A percentile compares a stretch with the other conserved stretches of the same genome.
phyloP scores from a whole-genome alignment of 2,113 vertebrate genomes.

The Hassar affinis region DNA sequence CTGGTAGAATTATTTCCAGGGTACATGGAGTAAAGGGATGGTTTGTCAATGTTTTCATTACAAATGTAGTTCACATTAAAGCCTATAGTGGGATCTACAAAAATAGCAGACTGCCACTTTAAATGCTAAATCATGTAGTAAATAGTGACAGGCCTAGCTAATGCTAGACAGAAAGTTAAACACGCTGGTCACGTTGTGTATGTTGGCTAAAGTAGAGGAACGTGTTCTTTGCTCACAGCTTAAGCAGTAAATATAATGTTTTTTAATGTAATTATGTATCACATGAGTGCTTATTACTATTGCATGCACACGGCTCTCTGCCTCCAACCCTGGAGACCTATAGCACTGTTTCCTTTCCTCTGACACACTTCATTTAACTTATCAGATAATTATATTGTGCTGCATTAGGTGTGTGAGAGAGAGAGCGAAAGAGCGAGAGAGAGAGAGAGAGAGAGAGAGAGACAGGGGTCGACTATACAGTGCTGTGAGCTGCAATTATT shows the following conservation, averaged over 20 bases:
- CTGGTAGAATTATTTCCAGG: background rate
- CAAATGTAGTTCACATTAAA: background rate
- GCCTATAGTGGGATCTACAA: background rate
- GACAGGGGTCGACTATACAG: background rate
- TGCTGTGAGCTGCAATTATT: background rate
- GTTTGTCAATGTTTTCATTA: background rate
- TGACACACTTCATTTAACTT: slow-evolving; percentile 3
- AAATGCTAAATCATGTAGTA: background rate
- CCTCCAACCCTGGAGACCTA: background rate
- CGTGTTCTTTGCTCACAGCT: background rate
- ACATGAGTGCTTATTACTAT: background rate
- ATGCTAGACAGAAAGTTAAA: background rate
- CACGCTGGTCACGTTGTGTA: background rate
- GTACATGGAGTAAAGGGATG: background rate
- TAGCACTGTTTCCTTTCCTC: background rate
- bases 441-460: no score
- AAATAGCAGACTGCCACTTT: background rate
- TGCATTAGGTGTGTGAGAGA: background rate
- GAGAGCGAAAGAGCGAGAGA: background rate
- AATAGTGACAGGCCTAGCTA: background rate
- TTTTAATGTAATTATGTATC: background rate
- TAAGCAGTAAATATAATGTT: background rate
- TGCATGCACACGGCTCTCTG: background rate
- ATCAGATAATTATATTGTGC: background rate
- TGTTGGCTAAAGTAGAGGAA: background rate